These are phyloP conservation scores for Palythoa caribaeorum DNA, from an alignment of 92 coral and sea anemone genomes.

Conservation along the genomic window DNA sequence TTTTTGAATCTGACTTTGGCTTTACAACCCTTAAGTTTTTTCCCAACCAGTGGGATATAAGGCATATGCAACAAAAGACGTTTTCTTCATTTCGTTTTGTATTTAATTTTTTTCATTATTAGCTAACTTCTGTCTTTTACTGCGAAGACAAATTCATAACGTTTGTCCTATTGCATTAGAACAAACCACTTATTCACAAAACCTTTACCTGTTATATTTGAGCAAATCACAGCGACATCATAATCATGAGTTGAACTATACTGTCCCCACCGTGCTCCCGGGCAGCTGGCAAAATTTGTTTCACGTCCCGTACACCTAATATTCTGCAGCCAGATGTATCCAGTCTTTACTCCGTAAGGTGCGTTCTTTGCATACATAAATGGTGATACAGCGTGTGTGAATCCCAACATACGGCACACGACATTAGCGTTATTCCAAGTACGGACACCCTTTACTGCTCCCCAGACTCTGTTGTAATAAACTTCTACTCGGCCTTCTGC, in stretches of 20 bases:
- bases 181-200: neutral
- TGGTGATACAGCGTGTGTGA: neutral
- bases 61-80: too few species aligned
- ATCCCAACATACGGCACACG: conserved; percentile 10
- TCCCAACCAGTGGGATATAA: too few species aligned
- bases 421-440: neutral
- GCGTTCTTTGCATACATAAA: neutral
- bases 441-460: neutral
- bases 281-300: neutral
- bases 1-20: too few species aligned
- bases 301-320: neutral
- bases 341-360: neutral
- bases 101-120: too few species aligned
- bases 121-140: too few species aligned
- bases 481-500: conserved; percentile 51
- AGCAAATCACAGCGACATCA: neutral
- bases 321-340: neutral
- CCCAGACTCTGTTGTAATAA: conserved; percentile 20
- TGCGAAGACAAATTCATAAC: too few species aligned
- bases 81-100: too few species aligned
- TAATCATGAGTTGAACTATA: neutral
- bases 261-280: neutral
- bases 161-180: too few species aligned
- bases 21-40: too few species aligned
- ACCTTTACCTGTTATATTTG: neutral